Evolutionary conservation across 2,888 invertebrate species (phyloP).

Genomic region (Dorcus hopei): DNA sequence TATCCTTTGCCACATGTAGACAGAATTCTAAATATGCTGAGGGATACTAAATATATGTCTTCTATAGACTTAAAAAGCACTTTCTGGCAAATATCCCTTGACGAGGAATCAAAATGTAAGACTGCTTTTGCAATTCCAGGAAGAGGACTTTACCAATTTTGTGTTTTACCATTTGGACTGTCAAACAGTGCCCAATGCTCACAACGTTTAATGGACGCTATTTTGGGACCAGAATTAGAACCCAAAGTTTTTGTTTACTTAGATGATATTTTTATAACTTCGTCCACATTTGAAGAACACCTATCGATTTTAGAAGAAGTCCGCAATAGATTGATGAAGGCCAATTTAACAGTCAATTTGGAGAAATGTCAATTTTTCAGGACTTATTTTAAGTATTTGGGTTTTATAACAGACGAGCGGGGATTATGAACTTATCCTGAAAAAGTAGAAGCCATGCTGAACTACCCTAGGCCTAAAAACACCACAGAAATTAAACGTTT

Average conservation of each 20-base stretch:
- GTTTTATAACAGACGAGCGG: no score
- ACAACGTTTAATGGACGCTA: slow-evolving; percentile 20
- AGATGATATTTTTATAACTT: slow-evolving; percentile 30
- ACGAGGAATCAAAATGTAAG: slow-evolving; percentile 20
- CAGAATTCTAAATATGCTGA: slow-evolving; percentile 25
- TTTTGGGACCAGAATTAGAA: slow-evolving; percentile 18
- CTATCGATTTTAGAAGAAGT: no score
- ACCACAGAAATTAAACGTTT: no score
- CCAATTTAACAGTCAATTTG: no score
- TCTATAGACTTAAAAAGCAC: slow-evolving; percentile 15
- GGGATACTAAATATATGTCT: slow-evolving; percentile 2
- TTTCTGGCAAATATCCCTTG: slow-evolving; percentile 31
- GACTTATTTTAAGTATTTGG: no score
- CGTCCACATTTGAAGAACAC: slow-evolving; percentile 13
- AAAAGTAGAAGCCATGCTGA: no score
- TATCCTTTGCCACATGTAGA: slow-evolving; percentile 30
- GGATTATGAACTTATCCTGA: no score
- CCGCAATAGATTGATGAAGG: no score
- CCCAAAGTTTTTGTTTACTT: slow-evolving; percentile 21
- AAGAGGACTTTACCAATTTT: slow-evolving; percentile 29
- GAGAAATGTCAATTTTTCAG: no score
- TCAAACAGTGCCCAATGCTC: slow-evolving; percentile 23
- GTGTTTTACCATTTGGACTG: slow-evolving; percentile 25
- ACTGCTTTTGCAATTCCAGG: slow-evolving; percentile 35
- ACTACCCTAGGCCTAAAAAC: no score